Conservation (phyloP, 1,140 invertebrate genomes). For the Chlorops oryzae region DNA sequence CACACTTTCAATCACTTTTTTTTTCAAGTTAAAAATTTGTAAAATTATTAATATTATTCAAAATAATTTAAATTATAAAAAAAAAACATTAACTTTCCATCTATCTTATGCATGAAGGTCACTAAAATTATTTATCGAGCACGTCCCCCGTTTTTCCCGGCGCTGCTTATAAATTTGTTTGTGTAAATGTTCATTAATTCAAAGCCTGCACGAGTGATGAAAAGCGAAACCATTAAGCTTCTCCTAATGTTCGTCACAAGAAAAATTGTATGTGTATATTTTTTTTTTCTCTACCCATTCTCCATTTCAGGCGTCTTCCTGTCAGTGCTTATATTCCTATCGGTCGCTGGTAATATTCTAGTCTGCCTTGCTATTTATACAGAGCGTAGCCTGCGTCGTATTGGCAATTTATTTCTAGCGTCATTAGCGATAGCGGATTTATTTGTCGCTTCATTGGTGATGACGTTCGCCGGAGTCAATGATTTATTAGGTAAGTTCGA, state of each 20-base stretch:
- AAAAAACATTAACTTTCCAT: no score
- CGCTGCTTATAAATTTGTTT: no score
- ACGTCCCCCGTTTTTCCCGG: no score
- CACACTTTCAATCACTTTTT: not conserved
- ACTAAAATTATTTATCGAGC: no score
- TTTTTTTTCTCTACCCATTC: not conserved
- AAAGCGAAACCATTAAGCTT: not conserved
- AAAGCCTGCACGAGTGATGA: no score
- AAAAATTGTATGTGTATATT: not conserved
- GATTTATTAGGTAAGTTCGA: conserved; percentile 60
- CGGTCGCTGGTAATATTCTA: conserved; percentile 88
- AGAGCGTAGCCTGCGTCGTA: conserved; percentile 81
- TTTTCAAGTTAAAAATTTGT: no score
- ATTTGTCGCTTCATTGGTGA: conserved; percentile 88
- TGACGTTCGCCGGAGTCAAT: conserved; percentile 86
- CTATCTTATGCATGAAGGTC: no score
- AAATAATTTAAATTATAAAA: no score
- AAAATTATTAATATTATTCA: no score
- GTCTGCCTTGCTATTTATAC: conserved; percentile 95
- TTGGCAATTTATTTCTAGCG: conserved; percentile 92
- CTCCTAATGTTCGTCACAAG: not conserved
- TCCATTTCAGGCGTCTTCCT: conserved; percentile 68
- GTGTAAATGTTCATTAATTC: no score
- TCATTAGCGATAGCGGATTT: conserved; percentile 93
- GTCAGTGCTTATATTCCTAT: conserved; percentile 83